Percentiles rank a stretch among this genome's conserved stretches.
These are phyloP conservation scores for Boleophthalmus pectinirostris DNA, from an alignment of 2,113 vertebrate species.

Conservation along the genomic window DNA sequence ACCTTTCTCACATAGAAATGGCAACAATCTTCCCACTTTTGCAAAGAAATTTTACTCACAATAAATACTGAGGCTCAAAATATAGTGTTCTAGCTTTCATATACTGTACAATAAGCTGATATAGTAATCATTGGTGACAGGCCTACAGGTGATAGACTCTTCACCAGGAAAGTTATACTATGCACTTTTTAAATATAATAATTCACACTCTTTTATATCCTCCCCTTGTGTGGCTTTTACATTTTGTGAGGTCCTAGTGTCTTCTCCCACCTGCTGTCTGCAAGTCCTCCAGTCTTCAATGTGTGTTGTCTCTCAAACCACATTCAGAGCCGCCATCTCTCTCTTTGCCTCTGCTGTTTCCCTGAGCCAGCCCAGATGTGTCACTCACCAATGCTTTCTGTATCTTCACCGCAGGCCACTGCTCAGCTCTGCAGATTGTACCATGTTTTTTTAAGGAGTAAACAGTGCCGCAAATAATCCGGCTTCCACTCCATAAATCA, in stretches of 20 bases:
- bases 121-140: too few relatives aligned
- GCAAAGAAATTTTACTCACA: too few relatives aligned
- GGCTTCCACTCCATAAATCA: constrained; percentile 10
- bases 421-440: constrained; percentile 35
- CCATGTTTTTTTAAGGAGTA: constrained; percentile 27
- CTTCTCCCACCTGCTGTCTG: constrained; percentile 9
- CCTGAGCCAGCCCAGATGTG: constrained; percentile 53
- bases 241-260: neutral
- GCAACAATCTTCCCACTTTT: too few relatives aligned
- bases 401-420: constrained; percentile 56
- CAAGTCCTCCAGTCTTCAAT: constrained; percentile 45
- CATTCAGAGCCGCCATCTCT: constrained; percentile 23
- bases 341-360: constrained; percentile 30
- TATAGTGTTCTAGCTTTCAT: too few relatives aligned
- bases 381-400: constrained; percentile 62
- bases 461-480: constrained; percentile 34
- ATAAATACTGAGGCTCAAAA: too few relatives aligned
- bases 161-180: too few relatives aligned
- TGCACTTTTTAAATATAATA: too few relatives aligned
- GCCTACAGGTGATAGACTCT: too few relatives aligned
- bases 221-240: neutral
- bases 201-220: neutral
- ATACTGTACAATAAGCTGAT: too few relatives aligned
- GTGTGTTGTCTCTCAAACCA: constrained; percentile 1
- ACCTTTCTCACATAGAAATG: too few relatives aligned